A percentile compares a stretch with the other conserved stretches of the same genome.
phyloP scores from a whole-genome alignment of 2,113 vertebrate species.

The Brachyhypopomus occidentalis region DNA sequence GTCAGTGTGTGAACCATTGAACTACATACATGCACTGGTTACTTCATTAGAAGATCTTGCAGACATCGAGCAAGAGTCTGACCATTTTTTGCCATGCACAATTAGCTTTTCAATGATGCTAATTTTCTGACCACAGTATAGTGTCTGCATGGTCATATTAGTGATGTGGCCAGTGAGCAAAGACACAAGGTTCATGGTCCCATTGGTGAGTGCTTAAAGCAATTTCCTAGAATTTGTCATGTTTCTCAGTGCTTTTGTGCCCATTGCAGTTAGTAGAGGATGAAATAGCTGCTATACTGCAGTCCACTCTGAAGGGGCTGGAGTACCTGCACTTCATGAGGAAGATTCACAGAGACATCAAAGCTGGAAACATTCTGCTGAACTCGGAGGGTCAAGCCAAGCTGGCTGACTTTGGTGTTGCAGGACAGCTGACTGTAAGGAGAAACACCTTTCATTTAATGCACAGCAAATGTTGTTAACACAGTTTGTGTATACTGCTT shows the following conservation, averaged over 20 bases:
- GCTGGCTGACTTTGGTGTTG: slow-evolving; percentile 97
- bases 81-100: too few relatives aligned
- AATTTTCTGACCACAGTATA: too few relatives aligned
- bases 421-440: slow-evolving; percentile 94
- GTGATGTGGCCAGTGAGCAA: too few relatives aligned
- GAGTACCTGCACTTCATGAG: slow-evolving; percentile 99
- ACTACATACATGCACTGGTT: too few relatives aligned
- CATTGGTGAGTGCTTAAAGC: not conserved
- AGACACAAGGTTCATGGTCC: too few relatives aligned
- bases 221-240: not conserved
- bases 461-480: not conserved
- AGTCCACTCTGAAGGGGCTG: slow-evolving; percentile 96
- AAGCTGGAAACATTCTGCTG: slow-evolving; percentile 97
- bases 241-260: slow-evolving; percentile 28
- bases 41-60: too few relatives aligned
- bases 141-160: too few relatives aligned
- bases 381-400: slow-evolving; percentile 98
- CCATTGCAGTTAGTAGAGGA: slow-evolving; percentile 88
- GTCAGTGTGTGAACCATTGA: too few relatives aligned
- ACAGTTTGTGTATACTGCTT: not conserved
- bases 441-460: not conserved
- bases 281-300: slow-evolving; percentile 96
- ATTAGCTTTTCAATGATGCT: too few relatives aligned
- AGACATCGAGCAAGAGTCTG: too few relatives aligned
- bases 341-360: slow-evolving; percentile 99